These are phyloP conservation scores for Acronicta psi DNA, from an alignment of 2,888 invertebrate genomes.

Conservation along the genomic window DNA sequence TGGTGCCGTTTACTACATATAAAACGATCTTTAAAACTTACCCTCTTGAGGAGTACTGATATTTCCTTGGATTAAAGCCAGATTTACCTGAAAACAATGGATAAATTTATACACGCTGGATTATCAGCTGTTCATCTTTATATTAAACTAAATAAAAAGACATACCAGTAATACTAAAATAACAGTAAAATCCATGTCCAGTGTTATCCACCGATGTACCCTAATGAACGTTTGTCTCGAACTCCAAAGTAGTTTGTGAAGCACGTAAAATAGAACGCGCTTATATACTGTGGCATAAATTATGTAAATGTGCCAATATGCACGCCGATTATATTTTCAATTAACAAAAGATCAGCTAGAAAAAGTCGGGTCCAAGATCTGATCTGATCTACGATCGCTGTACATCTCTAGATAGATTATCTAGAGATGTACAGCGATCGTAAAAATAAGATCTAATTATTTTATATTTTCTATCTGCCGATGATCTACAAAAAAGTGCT, in stretches of 20 bases:
- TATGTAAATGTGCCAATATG: constrained; percentile 42
- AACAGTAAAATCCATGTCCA: constrained; percentile 29
- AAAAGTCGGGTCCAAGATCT: constrained; percentile 3
- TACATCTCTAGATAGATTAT: too few species aligned
- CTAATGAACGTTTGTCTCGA: constrained; percentile 31
- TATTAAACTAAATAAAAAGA: neutral
- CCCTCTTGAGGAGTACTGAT: constrained; percentile 38
- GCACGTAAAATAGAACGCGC: constrained; percentile 34
- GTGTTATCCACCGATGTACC: constrained; percentile 10
- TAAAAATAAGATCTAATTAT: neutral
- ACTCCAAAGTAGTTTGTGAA: constrained; percentile 44
- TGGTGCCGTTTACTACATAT: too few species aligned
- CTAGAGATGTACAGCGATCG: constrained; percentile 1
- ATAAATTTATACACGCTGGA: neutral
- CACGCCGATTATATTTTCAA: constrained; percentile 38
- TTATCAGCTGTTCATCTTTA: neutral
- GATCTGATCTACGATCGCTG: too few species aligned
- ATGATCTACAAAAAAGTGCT: neutral
- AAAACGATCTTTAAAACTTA: constrained; percentile 35
- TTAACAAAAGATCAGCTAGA: constrained; percentile 16
- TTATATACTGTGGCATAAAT: constrained; percentile 58
- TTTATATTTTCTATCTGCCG: neutral
- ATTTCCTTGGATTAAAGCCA: constrained; percentile 39
- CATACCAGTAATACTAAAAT: constrained; percentile 45
- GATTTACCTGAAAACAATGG: constrained; percentile 40